Evolutionary conservation across 2,888 invertebrate species (phyloP), one percentile per base, ranked within the genome.

Genomic region (Synanthedon andrenaeformis): DNA sequence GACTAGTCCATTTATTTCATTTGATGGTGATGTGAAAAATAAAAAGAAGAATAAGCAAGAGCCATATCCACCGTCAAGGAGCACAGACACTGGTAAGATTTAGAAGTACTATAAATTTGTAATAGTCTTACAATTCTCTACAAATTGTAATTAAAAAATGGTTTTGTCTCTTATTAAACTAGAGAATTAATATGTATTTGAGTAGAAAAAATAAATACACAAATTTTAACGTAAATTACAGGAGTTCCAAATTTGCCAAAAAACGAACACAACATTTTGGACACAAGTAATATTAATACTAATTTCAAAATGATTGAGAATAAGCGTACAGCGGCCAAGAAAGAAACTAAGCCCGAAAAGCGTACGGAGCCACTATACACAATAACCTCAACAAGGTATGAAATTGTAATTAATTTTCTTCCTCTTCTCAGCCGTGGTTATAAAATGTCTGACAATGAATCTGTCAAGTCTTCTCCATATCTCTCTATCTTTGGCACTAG

Each of bases 261-360:
- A 35, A 35, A 35, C 35, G 35, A 35, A 10, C 10, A 35, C 3
- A 58, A 77, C 19, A 65, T 76, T 60, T 67, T 75, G 62, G 78
- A 82, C 53, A 4, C 45, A 3, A 69, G 58, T 42, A 69, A 64
- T 54, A 52, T 70, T 41, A 67, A 62, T 56, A 60, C 66, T 41
- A 70, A 66, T 51, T 74, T 62, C 64, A 77, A 67, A 54, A 83
- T 85, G 82, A 78, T 84, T 64, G 82, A 82, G 41, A 79, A 65
- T 58, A 82, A 82, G 56, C 72, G 76, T 1, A 64, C 75, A 0
- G 67, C 67, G 54, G 57, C 72, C 17, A 80, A 80, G 57, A 79
- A 78, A 60, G 82, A 82, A 55, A 62, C 66, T 19, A 80, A 78
- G 62, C 61, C 70, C 55, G 83, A 82, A 57, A 61, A 63, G 23